Conservation (phyloP, 2,888 invertebrate genomes). For the Himalopsyche kuldschensis region DNA sequence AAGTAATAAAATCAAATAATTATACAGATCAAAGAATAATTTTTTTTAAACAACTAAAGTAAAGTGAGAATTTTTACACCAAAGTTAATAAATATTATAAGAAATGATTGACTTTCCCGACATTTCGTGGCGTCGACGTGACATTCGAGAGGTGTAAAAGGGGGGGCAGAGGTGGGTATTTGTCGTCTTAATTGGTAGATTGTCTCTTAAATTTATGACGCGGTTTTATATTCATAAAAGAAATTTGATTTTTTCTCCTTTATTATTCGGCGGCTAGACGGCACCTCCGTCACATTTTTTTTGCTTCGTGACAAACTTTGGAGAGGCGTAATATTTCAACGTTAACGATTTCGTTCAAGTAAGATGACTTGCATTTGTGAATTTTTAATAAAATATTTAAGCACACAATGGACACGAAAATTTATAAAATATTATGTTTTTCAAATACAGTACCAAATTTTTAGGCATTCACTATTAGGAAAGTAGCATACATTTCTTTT, state of each 20-base stretch:
- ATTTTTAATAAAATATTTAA: background rate
- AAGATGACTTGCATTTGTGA: background rate
- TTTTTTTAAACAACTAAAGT: too few species aligned
- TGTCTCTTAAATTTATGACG: background rate
- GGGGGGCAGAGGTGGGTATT: background rate
- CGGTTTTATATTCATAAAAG: slow-evolving; percentile 1
- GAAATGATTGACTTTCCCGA: background rate
- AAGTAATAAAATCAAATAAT: too few species aligned
- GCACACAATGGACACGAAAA: too few species aligned
- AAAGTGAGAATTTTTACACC: background rate
- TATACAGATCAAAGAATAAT: too few species aligned
- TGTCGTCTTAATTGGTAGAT: background rate
- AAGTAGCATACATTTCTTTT: too few species aligned
- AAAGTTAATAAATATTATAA: background rate
- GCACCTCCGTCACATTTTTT: background rate
- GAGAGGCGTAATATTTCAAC: background rate
- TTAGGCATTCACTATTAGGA: too few species aligned
- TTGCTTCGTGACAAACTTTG: background rate
- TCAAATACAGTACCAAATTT: too few species aligned
- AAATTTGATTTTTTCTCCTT: background rate
- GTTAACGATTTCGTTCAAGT: background rate
- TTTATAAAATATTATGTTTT: too few species aligned
- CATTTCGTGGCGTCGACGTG: background rate
- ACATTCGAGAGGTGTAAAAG: background rate
- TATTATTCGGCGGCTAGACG: background rate